phyloP scores from a whole-genome alignment of 2,797 vertebrate genomes.

The Chaenodraco wilsoni region DNA sequence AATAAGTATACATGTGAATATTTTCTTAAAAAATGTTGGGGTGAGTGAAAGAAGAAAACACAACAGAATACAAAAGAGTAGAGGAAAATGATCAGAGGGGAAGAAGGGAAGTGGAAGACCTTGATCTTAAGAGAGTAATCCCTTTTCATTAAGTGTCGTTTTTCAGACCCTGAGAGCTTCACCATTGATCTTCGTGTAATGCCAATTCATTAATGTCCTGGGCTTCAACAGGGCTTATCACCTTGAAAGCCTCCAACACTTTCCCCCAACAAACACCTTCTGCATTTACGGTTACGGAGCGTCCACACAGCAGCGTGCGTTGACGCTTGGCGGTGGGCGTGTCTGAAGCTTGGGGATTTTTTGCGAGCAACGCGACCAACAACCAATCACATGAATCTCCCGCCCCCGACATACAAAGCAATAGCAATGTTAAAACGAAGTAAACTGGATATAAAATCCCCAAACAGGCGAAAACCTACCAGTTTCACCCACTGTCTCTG shows the following conservation, averaged over 20 bases:
- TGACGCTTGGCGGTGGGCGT: too few relatives aligned
- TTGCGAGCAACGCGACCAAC: too few relatives aligned
- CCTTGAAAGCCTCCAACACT: constrained; percentile 55
- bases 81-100: constrained; percentile 24
- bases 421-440: too few relatives aligned
- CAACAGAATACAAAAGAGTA: constrained; percentile 48
- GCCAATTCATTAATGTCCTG: constrained; percentile 79
- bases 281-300: constrained; percentile 24
- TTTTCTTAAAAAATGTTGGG: constrained; percentile 2
- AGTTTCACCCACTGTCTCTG: too few relatives aligned
- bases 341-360: too few relatives aligned
- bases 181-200: constrained; percentile 80
- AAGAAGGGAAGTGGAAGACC: constrained; percentile 59
- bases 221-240: constrained; percentile 59
- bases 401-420: too few relatives aligned
- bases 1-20: constrained; percentile 12
- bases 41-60: constrained; percentile 15
- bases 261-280: constrained; percentile 40
- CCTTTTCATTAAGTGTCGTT: constrained; percentile 80
- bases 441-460: too few relatives aligned
- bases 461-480: too few relatives aligned
- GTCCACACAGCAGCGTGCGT: too few relatives aligned
- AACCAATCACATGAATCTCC: too few relatives aligned
- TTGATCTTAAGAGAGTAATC: constrained; percentile 82
- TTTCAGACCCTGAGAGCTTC: constrained; percentile 73